A percentile compares a stretch with the other conserved stretches of the same genome.
Conservation (phyloP, 2,797 vertebrate species). For the Graptemys geographica region DNA sequence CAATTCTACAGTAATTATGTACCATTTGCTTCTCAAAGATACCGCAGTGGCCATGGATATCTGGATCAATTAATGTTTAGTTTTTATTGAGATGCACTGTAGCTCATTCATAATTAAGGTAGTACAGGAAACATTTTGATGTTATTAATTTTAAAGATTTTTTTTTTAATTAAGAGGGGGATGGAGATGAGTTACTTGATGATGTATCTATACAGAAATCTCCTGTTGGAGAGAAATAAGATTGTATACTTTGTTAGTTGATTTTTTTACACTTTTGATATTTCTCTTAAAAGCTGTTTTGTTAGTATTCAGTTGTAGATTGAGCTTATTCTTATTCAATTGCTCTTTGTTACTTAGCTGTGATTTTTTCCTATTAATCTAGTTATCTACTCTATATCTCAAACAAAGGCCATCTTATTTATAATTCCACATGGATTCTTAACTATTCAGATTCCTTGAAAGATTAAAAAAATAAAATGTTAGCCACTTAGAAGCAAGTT, state of each 20-base stretch:
- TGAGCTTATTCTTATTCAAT: not conserved
- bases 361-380: no score
- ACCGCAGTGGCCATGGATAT: not conserved
- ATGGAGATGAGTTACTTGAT: not conserved
- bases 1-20: not conserved
- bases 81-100: not conserved
- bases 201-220: not conserved
- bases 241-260: not conserved
- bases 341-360: not conserved
- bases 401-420: not conserved
- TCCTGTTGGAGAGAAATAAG: not conserved
- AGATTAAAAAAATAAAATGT: not conserved
- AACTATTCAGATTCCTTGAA: conserved; percentile 1
- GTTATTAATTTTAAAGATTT: not conserved
- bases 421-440: not conserved
- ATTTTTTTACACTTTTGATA: not conserved
- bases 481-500: not conserved
- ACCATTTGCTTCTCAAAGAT: not conserved
- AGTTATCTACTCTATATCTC: not conserved
- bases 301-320: not conserved
- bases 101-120: not conserved
- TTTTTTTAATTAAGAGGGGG: not conserved
- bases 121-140: not conserved
- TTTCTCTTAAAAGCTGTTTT: not conserved
- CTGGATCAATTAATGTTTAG: not conserved